Base-by-base conservation (phyloP, 2,113 vertebrate genomes). In the Coregonus clupeaformis region DNA sequence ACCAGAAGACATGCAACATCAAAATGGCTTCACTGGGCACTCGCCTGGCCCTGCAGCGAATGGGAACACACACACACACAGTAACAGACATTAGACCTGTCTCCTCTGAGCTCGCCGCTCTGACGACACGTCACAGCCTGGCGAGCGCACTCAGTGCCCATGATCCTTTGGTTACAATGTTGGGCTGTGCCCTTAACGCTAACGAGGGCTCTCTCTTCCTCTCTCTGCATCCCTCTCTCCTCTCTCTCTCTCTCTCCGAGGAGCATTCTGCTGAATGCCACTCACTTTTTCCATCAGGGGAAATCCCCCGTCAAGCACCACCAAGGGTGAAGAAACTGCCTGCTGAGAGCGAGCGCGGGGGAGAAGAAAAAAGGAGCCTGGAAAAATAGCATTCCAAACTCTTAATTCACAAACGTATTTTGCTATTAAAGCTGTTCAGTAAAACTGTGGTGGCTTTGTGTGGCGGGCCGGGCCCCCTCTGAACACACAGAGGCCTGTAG, bases 371-470 rank as follows among this genome's bases (percentile, higher is more conserved):
- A 63, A 60, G 69, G 67, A 71, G 78, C 68, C 24, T 24, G 68
- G 78, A 82, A 84, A 86, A 89, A 89, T 32, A 77, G 74, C 86
- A 85, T 92, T 93, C 85, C 84, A 73, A 81, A 76, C 78, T 84
- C 42, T 87, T 90, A 87, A 91, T 91, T 91, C 83, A 82, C 69
- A 87, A 90, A 91, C 87, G 81, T 84, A 77, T 91, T 84, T 83
- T 32, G 75, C 84, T 80, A 80, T 89, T 88, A 90, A 85, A 91
- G 83, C 85, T 85, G 80, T 47, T 74, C 62, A 70, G 86, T 29
- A 80, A 86, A 86, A 93, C 91, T 93, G 86, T 92, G 89, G 88
- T 6, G 68, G 90, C 92, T 92, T 92, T 94, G 93, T 93, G 79
- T 71, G 11, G 57, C 1, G 72, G 83, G 82, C 81, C 86, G 74